phyloP scores from a whole-genome alignment of 2,113 vertebrate species.

The Lipophrys pholis region DNA sequence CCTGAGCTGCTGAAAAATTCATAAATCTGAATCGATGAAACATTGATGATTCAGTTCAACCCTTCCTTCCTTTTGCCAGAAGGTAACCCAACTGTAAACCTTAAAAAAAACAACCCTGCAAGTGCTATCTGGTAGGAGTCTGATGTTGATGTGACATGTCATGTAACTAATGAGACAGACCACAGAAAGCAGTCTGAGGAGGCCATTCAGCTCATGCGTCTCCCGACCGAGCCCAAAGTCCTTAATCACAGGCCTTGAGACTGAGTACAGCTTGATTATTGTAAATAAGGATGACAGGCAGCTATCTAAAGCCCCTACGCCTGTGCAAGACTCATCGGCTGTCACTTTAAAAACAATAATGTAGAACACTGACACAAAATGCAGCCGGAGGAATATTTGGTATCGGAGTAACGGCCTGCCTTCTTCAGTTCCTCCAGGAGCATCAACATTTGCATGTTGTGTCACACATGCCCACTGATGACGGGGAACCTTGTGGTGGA shows the following conservation, averaged over 20 bases:
- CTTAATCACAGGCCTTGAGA: conserved; percentile 27
- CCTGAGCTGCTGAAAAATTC: conserved; percentile 69
- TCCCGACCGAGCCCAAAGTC: not conserved
- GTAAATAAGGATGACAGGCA: conserved; percentile 27
- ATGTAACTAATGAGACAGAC: conserved; percentile 21
- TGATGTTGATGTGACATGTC: conserved; percentile 16
- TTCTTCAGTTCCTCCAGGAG: conserved; percentile 26
- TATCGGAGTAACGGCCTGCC: conserved; percentile 44
- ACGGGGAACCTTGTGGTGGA: conserved; percentile 2
- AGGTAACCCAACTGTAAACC: conserved; percentile 52
- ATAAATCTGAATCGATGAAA: conserved; percentile 70
- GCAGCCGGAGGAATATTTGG: conserved; percentile 40
- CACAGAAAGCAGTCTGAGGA: conserved; percentile 1
- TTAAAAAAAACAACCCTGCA: conserved; percentile 2
- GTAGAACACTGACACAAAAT: conserved; percentile 19
- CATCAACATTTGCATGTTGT: conserved; percentile 32
- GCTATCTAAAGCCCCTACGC: conserved; percentile 43
- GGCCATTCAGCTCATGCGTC: not conserved
- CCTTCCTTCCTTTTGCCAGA: conserved; percentile 41
- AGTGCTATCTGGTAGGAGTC: conserved; percentile 5
- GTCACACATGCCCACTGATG: not conserved
- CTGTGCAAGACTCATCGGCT: conserved; percentile 21
- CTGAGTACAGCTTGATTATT: conserved; percentile 47
- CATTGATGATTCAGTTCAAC: conserved; percentile 67
- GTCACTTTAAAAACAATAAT: conserved; percentile 44